Conservation (phyloP, 2,797 vertebrate species). For the Pipistrellus pipistrellus region DNA sequence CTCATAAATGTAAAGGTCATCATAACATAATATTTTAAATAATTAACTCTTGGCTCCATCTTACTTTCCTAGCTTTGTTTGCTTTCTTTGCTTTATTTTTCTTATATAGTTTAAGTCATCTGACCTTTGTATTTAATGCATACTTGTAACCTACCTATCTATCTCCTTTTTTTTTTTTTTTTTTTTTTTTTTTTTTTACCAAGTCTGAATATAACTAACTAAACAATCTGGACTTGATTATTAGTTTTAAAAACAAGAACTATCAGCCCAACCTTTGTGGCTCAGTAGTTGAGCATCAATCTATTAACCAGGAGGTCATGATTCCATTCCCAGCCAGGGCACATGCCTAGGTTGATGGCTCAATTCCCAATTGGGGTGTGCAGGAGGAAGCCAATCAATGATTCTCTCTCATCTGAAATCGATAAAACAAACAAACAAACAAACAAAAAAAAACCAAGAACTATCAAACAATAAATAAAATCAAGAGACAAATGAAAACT, state of each 20-base stretch:
- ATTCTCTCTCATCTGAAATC: no score
- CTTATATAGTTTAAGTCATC: not conserved
- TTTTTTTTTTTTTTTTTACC: no score
- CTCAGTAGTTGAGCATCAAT: no score
- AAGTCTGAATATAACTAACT: conserved; percentile 23
- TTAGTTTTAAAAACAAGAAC: conserved; percentile 1
- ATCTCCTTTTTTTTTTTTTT: not conserved
- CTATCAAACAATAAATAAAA: not conserved
- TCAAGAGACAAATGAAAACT: not conserved
- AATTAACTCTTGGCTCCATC: not conserved
- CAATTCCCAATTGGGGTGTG: no score
- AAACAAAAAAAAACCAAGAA: conserved; percentile 3
- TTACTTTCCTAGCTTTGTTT: not conserved
- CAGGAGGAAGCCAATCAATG: no score
- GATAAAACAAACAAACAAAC: no score
- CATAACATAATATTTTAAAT: not conserved
- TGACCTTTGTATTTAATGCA: not conserved
- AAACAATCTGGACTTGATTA: not conserved
- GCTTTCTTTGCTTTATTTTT: conserved; percentile 31
- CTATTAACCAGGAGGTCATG: no score
- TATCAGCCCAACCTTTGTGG: not conserved
- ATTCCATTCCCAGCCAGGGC: no score
- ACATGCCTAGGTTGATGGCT: no score
- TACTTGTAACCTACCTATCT: not conserved
- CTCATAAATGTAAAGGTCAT: not conserved